Evolutionary conservation across 2,888 invertebrate genomes (phyloP).

Genomic region (Penaeus monodon): DNA sequence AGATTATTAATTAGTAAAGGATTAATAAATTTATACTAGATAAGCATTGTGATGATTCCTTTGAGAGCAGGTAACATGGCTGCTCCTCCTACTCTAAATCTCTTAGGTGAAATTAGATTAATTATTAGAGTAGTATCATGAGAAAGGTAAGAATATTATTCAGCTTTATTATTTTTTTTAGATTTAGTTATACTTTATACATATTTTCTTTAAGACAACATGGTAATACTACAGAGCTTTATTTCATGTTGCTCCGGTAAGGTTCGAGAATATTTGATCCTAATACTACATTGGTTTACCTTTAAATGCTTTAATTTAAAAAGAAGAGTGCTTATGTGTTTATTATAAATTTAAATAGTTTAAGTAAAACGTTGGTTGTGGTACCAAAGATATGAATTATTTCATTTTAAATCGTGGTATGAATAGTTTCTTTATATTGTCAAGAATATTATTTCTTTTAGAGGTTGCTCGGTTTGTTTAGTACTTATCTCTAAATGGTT

Average conservation of each 20-base stretch:
- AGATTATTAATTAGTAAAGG: constrained; percentile 78
- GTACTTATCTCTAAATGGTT: neutral
- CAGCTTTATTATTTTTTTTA: constrained; percentile 76
- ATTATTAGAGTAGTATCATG: constrained; percentile 76
- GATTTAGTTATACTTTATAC: constrained; percentile 77
- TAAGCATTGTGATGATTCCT: constrained; percentile 78
- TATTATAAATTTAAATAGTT: constrained; percentile 77
- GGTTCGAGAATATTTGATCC: constrained; percentile 76
- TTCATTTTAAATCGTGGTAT: constrained; percentile 69
- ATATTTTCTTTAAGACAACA: constrained; percentile 78
- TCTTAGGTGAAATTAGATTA: constrained; percentile 78
- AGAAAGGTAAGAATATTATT: constrained; percentile 72
- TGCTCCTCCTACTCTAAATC: constrained; percentile 78
- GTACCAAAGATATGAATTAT: constrained; percentile 73
- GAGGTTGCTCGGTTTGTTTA: neutral
- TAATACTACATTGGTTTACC: constrained; percentile 77
- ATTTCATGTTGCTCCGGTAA: constrained; percentile 73
- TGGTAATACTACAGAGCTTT: constrained; percentile 73
- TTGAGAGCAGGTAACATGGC: constrained; percentile 77
- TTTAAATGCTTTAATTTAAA: constrained; percentile 77
- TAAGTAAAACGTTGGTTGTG: constrained; percentile 80
- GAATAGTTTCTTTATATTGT: neutral
- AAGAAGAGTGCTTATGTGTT: constrained; percentile 70
- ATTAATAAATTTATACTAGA: constrained; percentile 75
- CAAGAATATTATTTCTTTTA: constrained; percentile 1